Evolutionary conservation across 2,797 vertebrate species (phyloP).

Genomic region (Lacerta agilis): DNA sequence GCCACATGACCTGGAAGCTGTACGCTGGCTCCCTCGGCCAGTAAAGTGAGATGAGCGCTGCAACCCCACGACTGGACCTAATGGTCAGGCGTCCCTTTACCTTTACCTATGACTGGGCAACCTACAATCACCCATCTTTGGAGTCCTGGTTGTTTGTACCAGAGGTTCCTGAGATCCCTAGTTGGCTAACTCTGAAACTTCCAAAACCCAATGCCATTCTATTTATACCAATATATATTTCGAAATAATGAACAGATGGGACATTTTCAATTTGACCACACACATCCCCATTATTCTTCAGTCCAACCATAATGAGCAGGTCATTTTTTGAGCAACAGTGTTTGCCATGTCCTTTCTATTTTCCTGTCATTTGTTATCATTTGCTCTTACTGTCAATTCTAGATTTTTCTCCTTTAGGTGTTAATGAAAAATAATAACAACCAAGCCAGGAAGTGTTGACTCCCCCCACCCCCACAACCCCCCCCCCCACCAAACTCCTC

Average conservation of each 20-base stretch:
- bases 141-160: not conserved
- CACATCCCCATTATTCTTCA: not conserved
- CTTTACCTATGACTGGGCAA: not conserved
- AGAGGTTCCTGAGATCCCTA: not conserved
- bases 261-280: not conserved
- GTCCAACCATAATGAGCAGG: not conserved
- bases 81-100: too few relatives aligned
- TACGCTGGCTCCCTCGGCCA: too few relatives aligned
- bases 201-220: too few relatives aligned
- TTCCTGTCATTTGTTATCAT: conserved; percentile 5
- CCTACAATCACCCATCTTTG: not conserved
- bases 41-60: too few relatives aligned
- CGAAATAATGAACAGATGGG: not conserved
- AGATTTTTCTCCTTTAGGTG: not conserved
- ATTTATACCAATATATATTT: not conserved
- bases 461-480: too few relatives aligned
- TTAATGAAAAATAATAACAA: conserved; percentile 12
- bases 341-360: not conserved
- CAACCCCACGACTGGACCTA: too few relatives aligned
- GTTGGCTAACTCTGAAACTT: not conserved
- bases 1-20: too few relatives aligned
- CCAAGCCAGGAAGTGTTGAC: not conserved
- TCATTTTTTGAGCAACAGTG: not conserved
- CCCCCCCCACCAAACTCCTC: too few relatives aligned
- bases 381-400: not conserved